phyloP scores from a whole-genome alignment of 2,888 invertebrate species.

The Hypomecis punctinalis region DNA sequence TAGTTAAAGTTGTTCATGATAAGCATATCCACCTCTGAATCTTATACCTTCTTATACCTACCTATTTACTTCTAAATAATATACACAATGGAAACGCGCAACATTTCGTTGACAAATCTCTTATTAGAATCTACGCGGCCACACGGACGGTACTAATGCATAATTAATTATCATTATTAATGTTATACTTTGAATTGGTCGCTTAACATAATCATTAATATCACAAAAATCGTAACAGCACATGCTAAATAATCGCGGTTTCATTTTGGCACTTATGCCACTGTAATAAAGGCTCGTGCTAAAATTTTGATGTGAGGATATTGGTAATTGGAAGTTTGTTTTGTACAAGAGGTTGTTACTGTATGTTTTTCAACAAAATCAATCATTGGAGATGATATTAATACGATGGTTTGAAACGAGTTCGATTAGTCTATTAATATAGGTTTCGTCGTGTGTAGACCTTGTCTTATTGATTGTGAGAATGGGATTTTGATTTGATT shows the following conservation, averaged over 20 bases:
- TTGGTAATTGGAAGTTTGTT: conserved; percentile 10
- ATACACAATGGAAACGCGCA: conserved; percentile 55
- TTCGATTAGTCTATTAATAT: conserved; percentile 29
- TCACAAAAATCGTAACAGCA: conserved; percentile 24
- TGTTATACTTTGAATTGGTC: conserved; percentile 67
- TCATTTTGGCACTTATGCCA: conserved; percentile 21
- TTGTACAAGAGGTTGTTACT: conserved; percentile 18
- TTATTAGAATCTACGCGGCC: conserved; percentile 68
- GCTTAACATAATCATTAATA: conserved; percentile 51
- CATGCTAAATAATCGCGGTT: conserved; percentile 4
- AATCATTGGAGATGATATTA: conserved; percentile 35
- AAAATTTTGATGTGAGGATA: background rate
- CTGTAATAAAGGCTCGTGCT: conserved; percentile 16
- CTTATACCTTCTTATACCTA: too few relatives aligned
- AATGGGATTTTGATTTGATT: conserved; percentile 1
- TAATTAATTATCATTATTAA: conserved; percentile 73
- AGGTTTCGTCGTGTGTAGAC: conserved; percentile 15
- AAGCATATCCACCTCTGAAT: too few relatives aligned
- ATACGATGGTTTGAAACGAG: conserved; percentile 28
- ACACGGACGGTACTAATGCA: conserved; percentile 70
- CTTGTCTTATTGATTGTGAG: conserved; percentile 13
- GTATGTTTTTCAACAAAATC: conserved; percentile 32
- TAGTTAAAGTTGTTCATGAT: too few relatives aligned
- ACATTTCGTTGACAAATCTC: conserved; percentile 76
- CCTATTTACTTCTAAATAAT: too few relatives aligned